Conservation (phyloP, 2,888 invertebrate genomes). For the Pseudococcus longispinus region DNA sequence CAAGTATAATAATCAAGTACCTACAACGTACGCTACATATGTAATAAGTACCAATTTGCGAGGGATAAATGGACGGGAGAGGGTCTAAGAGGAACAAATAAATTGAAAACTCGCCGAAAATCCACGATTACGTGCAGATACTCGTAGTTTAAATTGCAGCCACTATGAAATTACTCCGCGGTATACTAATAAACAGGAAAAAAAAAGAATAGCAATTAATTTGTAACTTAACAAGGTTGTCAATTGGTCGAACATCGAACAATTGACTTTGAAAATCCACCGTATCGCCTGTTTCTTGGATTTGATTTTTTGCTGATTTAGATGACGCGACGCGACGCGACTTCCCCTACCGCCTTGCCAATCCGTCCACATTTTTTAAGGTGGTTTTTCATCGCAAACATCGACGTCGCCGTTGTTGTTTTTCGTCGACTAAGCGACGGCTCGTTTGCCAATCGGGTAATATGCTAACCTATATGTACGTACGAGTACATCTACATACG, state of each 20-base stretch:
- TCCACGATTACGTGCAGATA: too few species aligned
- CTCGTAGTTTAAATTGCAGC: too few species aligned
- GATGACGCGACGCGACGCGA: neutral
- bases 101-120: too few species aligned
- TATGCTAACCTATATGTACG: neutral
- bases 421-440: too few species aligned
- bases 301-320: neutral
- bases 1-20: too few species aligned
- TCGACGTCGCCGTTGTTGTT: neutral
- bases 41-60: too few species aligned
- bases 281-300: neutral
- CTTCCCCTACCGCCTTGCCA: neutral
- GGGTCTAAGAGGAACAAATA: too few species aligned
- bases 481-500: neutral
- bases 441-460: neutral
- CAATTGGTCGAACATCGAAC: neutral
- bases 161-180: too few species aligned
- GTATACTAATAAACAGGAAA: too few species aligned
- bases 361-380: neutral
- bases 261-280: constrained; percentile 21
- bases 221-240: neutral
- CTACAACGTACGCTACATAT: too few species aligned
- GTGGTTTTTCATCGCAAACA: neutral
- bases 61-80: too few species aligned
- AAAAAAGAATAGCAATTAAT: neutral